phyloP scores from a whole-genome alignment of 2,113 vertebrate species.

The Thinocorus orbignyianus region DNA sequence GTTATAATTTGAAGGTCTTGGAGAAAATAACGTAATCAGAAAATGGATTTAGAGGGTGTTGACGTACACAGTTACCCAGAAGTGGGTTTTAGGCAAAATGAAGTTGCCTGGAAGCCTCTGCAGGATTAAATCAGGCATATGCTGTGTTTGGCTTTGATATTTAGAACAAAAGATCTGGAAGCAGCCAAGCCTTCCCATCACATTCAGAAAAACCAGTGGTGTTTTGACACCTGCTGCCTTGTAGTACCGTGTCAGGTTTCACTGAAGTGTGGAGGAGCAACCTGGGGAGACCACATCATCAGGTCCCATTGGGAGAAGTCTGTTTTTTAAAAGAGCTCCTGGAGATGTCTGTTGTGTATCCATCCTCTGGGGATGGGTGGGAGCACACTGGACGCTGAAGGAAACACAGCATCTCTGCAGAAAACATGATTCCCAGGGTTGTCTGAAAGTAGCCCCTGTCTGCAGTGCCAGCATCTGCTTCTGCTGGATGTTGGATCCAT shows the following conservation, averaged over 20 bases:
- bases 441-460: neutral
- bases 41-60: neutral
- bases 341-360: neutral
- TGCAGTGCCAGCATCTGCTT: neutral
- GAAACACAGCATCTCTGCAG: neutral
- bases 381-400: neutral
- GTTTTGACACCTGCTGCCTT: neutral
- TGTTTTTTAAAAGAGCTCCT: neutral
- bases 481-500: neutral
- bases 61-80: neutral
- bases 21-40: neutral
- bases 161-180: conserved; percentile 3
- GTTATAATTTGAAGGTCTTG: neutral
- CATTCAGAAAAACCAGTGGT: neutral
- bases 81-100: neutral
- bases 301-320: neutral
- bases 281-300: neutral
- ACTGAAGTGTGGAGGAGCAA: neutral
- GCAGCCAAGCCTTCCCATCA: neutral
- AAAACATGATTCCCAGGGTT: neutral
- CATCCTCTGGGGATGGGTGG: neutral
- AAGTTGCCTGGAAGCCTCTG: neutral
- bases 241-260: neutral
- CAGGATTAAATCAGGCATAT: neutral
- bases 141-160: neutral